These are phyloP conservation scores for Entelurus aequoreus DNA, from an alignment of 2,113 vertebrate species.

Conservation along the genomic window DNA sequence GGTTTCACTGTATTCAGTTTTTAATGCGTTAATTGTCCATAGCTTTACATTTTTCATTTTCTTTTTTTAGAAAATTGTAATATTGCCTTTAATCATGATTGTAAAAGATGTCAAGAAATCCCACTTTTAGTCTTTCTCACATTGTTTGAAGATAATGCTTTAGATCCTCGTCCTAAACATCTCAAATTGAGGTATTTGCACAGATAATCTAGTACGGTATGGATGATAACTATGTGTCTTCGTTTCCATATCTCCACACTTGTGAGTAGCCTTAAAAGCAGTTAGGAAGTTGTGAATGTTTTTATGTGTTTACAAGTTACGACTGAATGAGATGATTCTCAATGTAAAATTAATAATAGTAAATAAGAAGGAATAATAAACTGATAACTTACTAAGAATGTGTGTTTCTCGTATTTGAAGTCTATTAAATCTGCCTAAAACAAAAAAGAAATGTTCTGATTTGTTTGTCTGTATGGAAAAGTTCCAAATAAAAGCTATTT, in stretches of 20 bases:
- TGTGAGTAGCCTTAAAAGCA: conserved; percentile 42
- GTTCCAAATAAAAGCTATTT: not conserved
- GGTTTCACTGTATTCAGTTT: too few species aligned
- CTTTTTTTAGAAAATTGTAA: too few species aligned
- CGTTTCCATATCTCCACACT: conserved; percentile 37
- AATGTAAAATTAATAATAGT: not conserved
- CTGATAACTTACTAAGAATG: not conserved
- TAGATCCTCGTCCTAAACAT: conserved; percentile 49
- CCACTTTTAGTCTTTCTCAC: conserved; percentile 5
- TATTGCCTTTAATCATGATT: too few species aligned
- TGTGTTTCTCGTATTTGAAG: not conserved
- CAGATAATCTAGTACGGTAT: conserved; percentile 52
- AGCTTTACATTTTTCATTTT: too few species aligned
- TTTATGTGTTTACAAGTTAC: conserved; percentile 15
- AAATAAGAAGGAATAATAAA: conserved; percentile 48
- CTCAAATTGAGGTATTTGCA: conserved; percentile 67
- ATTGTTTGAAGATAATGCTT: conserved; percentile 30
- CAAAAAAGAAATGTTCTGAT: too few species aligned
- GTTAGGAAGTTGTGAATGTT: conserved; percentile 40
- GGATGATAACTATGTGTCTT: conserved; percentile 28
- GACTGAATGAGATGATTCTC: conserved; percentile 21
- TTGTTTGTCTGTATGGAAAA: not conserved
- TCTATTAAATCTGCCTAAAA: not conserved
- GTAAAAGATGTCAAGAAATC: conserved; percentile 6
- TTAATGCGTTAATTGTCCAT: too few species aligned